A percentile compares a stretch with the other conserved stretches of the same genome.
These are phyloP conservation scores for Calypte anna DNA, from an alignment of 2,113 vertebrate species.

Conservation along the genomic window DNA sequence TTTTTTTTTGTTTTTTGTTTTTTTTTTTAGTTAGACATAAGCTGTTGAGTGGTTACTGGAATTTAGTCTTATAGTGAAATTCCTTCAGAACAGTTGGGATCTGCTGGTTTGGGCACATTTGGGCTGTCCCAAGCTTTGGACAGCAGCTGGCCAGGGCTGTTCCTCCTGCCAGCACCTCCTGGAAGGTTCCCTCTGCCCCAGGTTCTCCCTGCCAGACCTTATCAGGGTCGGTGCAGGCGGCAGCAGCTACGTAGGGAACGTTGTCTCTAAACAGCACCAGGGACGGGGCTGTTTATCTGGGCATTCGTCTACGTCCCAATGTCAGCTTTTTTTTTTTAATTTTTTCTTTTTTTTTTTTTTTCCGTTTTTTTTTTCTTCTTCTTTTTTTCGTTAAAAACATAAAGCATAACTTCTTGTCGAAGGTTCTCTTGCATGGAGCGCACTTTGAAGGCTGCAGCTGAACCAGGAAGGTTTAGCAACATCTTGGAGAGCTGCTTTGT, in stretches of 20 bases:
- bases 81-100: background rate
- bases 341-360: background rate
- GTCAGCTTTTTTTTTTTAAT: background rate
- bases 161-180: background rate
- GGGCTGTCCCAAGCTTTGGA: background rate
- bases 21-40: background rate
- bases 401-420: rapidly evolving
- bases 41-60: background rate
- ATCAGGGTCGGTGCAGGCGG: conserved; percentile 38
- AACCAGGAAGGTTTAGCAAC: background rate
- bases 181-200: conserved; percentile 16
- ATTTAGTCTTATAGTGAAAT: background rate
- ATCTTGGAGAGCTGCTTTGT: background rate
- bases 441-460: rapidly evolving
- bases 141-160: background rate
- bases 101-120: background rate
- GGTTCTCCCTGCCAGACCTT: conserved; percentile 12
- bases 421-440: rapidly evolving
- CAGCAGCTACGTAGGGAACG: background rate
- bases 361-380: background rate
- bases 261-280: background rate
- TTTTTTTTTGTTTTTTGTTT: background rate
- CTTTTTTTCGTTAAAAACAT: background rate
- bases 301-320: rapidly evolving
- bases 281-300: background rate